Conservation (phyloP, 2,888 invertebrate genomes). For the Aphidius colemani region DNA sequence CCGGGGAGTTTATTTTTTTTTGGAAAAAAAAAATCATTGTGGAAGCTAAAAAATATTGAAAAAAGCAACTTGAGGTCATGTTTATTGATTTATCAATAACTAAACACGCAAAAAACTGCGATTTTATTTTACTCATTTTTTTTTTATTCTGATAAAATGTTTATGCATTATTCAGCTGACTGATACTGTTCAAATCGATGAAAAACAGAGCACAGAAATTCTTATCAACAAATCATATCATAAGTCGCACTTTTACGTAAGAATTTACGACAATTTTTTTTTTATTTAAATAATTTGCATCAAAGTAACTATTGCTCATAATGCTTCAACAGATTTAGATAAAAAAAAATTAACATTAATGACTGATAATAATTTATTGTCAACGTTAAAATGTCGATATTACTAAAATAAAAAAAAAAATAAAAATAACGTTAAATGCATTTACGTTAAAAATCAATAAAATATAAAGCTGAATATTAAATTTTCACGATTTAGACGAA, state of each 20-base stretch:
- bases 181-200: conserved; percentile 21
- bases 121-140: conserved; percentile 21
- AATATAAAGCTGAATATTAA: too few species aligned
- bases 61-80: conserved; percentile 10
- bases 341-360: too few species aligned
- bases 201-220: conserved; percentile 3
- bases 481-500: too few species aligned
- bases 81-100: conserved; percentile 10
- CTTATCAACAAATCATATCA: conserved; percentile 34
- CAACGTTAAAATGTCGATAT: conserved; percentile 12
- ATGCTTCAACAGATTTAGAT: too few species aligned
- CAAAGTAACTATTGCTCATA: too few species aligned
- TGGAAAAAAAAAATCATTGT: background rate
- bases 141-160: conserved; percentile 41
- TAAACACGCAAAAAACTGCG: background rate
- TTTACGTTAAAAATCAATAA: too few species aligned
- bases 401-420: conserved; percentile 12
- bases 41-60: background rate
- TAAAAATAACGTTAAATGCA: background rate
- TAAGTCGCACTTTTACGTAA: conserved; percentile 35
- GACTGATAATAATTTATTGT: background rate
- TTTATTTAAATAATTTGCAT: conserved; percentile 5
- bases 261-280: background rate
- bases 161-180: conserved; percentile 51
- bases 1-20: background rate